Evolutionary conservation across 2,113 vertebrate genomes (phyloP), one percentile per base, ranked within the genome.

Genomic region (Sinocyclocheilus anshuiensis): DNA sequence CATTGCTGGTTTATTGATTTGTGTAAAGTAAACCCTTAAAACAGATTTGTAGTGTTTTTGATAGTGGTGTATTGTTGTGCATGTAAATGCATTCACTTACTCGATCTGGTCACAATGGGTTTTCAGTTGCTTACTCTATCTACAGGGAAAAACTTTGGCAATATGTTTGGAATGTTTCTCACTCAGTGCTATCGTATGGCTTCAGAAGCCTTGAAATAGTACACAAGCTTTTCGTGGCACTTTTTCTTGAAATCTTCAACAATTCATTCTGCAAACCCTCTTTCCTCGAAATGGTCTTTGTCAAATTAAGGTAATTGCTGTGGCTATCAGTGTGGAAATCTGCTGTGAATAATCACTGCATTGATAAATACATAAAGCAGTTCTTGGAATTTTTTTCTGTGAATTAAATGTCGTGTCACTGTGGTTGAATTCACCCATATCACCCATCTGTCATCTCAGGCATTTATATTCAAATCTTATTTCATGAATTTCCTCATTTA

Each of bases 381-480:
- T 83, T 82, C 36, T 82, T 36, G 2, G 50, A 59, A 48, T 53
- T 36, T 20, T 15, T 2, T 45, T 59, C 55, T 72, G 22, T 42
- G 45, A 45, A 74, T 15, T 75, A 87, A 79, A 74, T 72, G 20
- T 33, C 36, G n/a, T 59, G 50, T 50, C 69, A 26, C 33, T 61
- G 57, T 50, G 45, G 26, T 72, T 77, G 20, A 76, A 67, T 81
- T 77, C 48, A 74, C 26, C 33, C 59, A 24, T 63, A 83, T 65
- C 76, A 59, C 33, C 61, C 33, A 80, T 79, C 16, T 83, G 36
- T 67, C 48, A 71, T 42, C 18, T 86, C 29, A 84, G 63, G 42
- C 71, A 77, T 84, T 82, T 81, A 77, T 82, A 88, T 88, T 88
- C 55, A 85, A 75, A 74, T 59, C 71, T 71, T 63, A 71, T 67